Evolutionary conservation across 2,797 vertebrate genomes (phyloP), one percentile per base, ranked within the genome.

Genomic region (Pogonophryne albipinna): DNA sequence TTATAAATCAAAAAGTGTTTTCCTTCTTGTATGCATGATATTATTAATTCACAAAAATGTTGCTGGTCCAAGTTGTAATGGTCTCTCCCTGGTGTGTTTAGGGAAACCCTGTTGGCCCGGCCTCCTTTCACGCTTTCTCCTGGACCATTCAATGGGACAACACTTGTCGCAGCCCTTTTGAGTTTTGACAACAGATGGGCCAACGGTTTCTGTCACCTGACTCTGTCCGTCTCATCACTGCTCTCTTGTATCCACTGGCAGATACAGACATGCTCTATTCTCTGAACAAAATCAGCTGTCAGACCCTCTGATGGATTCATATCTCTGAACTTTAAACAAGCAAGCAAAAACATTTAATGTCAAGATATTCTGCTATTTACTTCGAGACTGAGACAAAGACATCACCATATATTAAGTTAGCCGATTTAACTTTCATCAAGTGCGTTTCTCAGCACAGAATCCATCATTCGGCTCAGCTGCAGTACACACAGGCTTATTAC

Each of bases 161-260:
- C 87, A 86, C 82, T 58, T 90, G 87, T 90, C 87, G n/a, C 64
- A 74, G 84, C 68, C 76, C 90, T 78, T 86, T 88, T 93, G 92
- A 94, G 89, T 85, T 84, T 58, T 88, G 74, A 83, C 80, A 92
- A 92, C 95, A 95, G 93, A 93, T 95, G 94, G 89, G 62, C 87
- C 84, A 93, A 94, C 91, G 80, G 89, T 84, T 88, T 84, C 74
- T 79, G 92, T 91, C 93, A 94, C 90, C 89, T 87, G 90, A 94
- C 91, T 78, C 90, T 6, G 38, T 66, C 86, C 4, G 51, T 80
- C 66, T 75, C 67, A 50, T 47, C 66, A 27, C 63, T 52, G 34
- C 68, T 83, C 69, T 71, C 72, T 81, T 74, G 62, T 47, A 53
- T 61, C 55, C 70, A 68, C 71, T 56, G 42, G 10, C 5, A 55